Evolutionary conservation across 2,888 invertebrate species (phyloP).

Genomic region (Sepiola atlantica): DNA sequence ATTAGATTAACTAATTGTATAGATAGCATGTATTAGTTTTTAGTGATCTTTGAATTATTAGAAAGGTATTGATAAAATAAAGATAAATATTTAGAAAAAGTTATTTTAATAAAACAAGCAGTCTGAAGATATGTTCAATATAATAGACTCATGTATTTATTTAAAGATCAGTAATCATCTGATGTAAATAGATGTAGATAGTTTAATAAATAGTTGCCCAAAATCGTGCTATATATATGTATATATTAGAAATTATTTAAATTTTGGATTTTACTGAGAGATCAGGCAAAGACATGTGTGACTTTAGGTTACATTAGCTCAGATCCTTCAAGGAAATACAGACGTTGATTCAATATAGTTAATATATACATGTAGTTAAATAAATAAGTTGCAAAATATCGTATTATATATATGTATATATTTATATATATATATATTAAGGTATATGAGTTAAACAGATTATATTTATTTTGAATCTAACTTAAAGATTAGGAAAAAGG

Average conservation of each 20-base stretch:
- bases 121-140: not conserved
- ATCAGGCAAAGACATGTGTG: not conserved
- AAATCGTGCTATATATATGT: no score
- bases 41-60: not conserved
- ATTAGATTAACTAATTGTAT: no score
- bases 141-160: not conserved
- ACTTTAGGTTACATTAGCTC: not conserved
- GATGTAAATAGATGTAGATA: no score
- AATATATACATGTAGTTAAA: no score
- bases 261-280: not conserved
- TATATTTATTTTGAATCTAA: no score
- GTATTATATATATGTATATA: no score
- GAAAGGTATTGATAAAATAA: not conserved
- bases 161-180: no score
- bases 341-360: not conserved
- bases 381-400: no score
- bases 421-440: no score
- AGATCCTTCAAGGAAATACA: not conserved
- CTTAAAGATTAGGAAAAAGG: no score
- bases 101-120: not conserved
- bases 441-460: no score
- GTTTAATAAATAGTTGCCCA: no score
- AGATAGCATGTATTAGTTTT: not conserved
- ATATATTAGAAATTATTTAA: not conserved
- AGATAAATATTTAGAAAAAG: not conserved